These are phyloP conservation scores for Thunnus albacares DNA, from an alignment of 2,797 vertebrate species.

Conservation along the genomic window DNA sequence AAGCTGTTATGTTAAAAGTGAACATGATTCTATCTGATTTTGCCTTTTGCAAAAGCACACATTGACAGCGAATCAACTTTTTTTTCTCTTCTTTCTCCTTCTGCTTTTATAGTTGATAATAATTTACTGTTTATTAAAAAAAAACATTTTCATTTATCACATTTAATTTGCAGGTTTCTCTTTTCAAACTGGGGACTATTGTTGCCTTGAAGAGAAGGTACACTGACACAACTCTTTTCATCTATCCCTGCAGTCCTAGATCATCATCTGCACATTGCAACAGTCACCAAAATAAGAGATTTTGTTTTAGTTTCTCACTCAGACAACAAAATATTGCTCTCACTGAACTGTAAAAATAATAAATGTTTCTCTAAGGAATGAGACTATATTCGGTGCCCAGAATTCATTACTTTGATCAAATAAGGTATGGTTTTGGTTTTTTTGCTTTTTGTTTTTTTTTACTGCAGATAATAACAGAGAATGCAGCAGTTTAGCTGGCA, in stretches of 20 bases:
- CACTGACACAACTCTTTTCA: background rate
- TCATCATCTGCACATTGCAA: background rate
- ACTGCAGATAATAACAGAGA: constrained; percentile 9
- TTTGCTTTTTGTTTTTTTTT: background rate
- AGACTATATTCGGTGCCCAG: constrained; percentile 6
- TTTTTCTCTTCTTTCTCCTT: too few relatives aligned
- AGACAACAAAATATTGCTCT: constrained; percentile 19
- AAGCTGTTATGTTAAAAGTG: too few relatives aligned
- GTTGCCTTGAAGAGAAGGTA: background rate
- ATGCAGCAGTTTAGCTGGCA: constrained; percentile 17
- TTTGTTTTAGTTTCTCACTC: constrained; percentile 9
- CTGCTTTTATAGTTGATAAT: background rate
- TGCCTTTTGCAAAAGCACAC: too few relatives aligned
- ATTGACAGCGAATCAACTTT: too few relatives aligned
- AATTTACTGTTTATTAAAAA: background rate
- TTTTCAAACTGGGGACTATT: background rate
- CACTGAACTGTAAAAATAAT: constrained; percentile 43
- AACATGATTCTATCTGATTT: too few relatives aligned
- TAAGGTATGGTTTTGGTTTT: background rate
- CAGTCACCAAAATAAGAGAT: background rate
- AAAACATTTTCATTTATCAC: background rate
- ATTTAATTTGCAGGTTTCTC: background rate
- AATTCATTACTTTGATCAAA: constrained; percentile 55
- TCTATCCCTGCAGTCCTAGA: background rate
- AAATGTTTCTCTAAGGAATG: constrained; percentile 33